Evolutionary conservation across 2,888 invertebrate species (phyloP), one percentile per base, ranked within the genome.

Genomic region (Lithophane socia): DNA sequence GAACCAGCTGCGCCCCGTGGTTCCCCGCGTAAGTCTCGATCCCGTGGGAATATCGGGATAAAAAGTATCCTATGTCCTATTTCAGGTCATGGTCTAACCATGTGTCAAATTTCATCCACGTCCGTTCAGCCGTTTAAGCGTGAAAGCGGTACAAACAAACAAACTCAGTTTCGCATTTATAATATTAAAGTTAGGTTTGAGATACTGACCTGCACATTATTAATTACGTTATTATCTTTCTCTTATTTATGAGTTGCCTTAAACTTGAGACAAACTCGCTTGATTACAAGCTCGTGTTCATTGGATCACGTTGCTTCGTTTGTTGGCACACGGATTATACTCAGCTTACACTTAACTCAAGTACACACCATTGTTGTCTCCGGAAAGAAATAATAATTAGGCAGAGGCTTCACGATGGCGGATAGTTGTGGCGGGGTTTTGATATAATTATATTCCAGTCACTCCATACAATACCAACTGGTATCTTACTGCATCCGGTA

Each of bases 261-360:
- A 65, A 71, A 71, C 52, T 63, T 24, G 37, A 49, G 8, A 63
- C 63, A 58, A 83, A 79, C 56, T 52, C 52, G 71, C 47, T 13
- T 58, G 9, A 73, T 84, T 47, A 73, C 52, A 63, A 69, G 54
- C 69, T 65, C 29, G 29, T 52, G 66, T 84, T 68, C 12, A 73
- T 73, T 56, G 54, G 61, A 80, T 84, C 80, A 69, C 49, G 80
- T 68, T 47, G 65, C 24, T 76, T 76, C 72, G 79, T 83, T 79
- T 69, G 80, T 84, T 60, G 47, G 49, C 58, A 21, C n/a, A n/a
- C 42, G 54, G 54, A 79, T 81, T 73, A 79, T 29, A 60, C 67
- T 80, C 52, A 29, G 49, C 42, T 79, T 67, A 82, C 66, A 63
- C 66, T 82, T 67, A 63, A n/a, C 47, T 44, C 65, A 81, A 81